Evolutionary conservation across 2,113 vertebrate genomes (phyloP), one percentile per base, ranked within the genome.

Genomic region (Argyrosomus japonicus): DNA sequence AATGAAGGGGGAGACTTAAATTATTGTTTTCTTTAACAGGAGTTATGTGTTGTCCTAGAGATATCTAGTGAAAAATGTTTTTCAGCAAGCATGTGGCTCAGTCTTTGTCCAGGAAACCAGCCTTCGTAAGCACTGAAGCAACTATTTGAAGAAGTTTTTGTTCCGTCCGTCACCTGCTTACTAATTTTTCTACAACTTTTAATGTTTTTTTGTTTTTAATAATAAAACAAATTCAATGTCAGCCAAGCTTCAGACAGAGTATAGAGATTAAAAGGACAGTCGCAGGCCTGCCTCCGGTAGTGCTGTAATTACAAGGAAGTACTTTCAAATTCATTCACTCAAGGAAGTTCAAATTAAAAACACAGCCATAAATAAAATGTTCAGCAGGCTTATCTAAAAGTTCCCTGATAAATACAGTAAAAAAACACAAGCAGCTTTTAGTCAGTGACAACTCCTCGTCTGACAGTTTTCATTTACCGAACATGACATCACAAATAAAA

Each of bases 261-360:
- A 17, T 1, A 7, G 8, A 48, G 8, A 57, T 4, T 17, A 23
- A 56, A 40, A 76, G 2, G 50, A 57, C 62, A 70, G 18, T 18
- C 27, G 57, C 3, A 56, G 10, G 3, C 14, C 6, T 54, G 11
- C 2, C 14, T 27, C 2, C 21, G 21, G 69, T 15, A 15, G 5
- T 1, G 3, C 6, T 63, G 6, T 56, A 60, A 82, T 72, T 6
- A 47, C 1, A 75, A 29, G 68, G 83, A 91, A 90, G 72, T 54
- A 11, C 58, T 68, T 83, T 61, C 1, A 68, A 61, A 87, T 40
- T 40, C 36, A 86, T 68, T 63, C 3, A 40, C 56, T 89, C 74
- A 89, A 86, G 81, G 80, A 92, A 89, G 78, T 77, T 19, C 1
- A 76, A 81, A 40, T 45, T 14, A 74, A 76, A 76, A 73, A 82